A percentile compares a stretch with the other conserved stretches of the same genome.
phyloP scores from a whole-genome alignment of 2,113 vertebrate species.

The Saccopteryx bilineata region DNA sequence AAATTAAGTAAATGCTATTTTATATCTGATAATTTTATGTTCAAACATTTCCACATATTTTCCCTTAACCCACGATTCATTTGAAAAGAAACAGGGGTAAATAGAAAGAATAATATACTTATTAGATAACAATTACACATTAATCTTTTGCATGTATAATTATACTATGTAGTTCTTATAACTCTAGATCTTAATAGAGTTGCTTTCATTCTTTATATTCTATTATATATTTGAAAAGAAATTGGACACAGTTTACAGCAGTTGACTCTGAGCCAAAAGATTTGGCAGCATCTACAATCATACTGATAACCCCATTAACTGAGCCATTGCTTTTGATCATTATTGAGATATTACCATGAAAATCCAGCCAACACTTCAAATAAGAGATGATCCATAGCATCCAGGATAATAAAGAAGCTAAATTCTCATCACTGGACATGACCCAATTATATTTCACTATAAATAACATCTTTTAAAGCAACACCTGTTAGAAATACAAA shows the following conservation, averaged over 20 bases:
- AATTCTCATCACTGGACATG: constrained; percentile 68
- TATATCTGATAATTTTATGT: neutral
- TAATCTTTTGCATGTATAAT: neutral
- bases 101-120: neutral
- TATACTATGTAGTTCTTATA: neutral
- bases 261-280: constrained; percentile 61
- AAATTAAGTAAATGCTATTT: neutral
- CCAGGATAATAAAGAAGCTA: constrained; percentile 67
- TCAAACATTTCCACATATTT: neutral
- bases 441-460: constrained; percentile 71
- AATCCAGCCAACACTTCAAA: constrained; percentile 67
- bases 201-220: neutral
- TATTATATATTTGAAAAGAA: constrained; percentile 45
- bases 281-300: constrained; percentile 56
- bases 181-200: neutral
- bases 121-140: neutral
- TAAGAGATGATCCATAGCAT: constrained; percentile 48
- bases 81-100: neutral
- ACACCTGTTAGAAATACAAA: constrained; percentile 59
- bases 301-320: constrained; percentile 78
- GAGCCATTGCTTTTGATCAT: constrained; percentile 70
- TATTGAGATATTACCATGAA: constrained; percentile 72
- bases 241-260: constrained; percentile 5
- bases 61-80: neutral
- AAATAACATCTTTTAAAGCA: constrained; percentile 61